Evolutionary conservation across 2,888 invertebrate genomes (phyloP).

Genomic region (Sycophila texana): DNA sequence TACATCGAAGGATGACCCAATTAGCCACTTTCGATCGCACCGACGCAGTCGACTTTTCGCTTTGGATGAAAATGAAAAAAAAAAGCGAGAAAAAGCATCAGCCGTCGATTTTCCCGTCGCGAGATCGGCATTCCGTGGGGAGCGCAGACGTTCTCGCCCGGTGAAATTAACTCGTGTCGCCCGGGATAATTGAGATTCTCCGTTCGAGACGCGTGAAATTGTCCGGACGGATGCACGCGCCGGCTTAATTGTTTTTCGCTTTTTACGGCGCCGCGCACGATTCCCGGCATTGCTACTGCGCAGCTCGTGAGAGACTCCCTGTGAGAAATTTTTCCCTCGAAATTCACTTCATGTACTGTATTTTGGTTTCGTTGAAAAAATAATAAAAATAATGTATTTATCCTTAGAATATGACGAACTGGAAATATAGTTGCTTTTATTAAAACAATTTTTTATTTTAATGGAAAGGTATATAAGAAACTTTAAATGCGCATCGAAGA

Average conservation of each 20-base stretch:
- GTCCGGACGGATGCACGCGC: background rate
- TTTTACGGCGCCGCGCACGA: background rate
- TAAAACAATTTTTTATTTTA: too few species aligned
- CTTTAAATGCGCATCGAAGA: too few species aligned
- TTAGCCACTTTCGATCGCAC: slow-evolving; percentile 26
- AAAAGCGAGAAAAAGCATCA: too few species aligned
- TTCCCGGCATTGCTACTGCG: too few species aligned
- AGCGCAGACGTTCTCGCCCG: background rate
- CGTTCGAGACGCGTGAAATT: background rate
- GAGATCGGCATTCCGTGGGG: slow-evolving; percentile 38
- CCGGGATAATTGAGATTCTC: slow-evolving; percentile 30
- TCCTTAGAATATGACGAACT: too few species aligned
- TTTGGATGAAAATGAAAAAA: slow-evolving; percentile 33
- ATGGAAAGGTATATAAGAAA: too few species aligned
- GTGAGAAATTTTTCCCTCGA: too few species aligned
- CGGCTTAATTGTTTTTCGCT: slow-evolving; percentile 1
- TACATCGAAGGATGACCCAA: slow-evolving; percentile 23
- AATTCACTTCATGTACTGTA: too few species aligned
- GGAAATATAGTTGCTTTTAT: too few species aligned
- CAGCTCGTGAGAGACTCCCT: too few species aligned
- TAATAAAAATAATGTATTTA: too few species aligned
- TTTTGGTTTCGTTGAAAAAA: too few species aligned
- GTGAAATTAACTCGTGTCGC: slow-evolving; percentile 44
- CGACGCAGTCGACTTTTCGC: slow-evolving; percentile 17
- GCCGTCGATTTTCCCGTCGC: slow-evolving; percentile 31